phyloP scores from a whole-genome alignment of 2,113 vertebrate species.

The Heterotilapia buettikoferi region DNA sequence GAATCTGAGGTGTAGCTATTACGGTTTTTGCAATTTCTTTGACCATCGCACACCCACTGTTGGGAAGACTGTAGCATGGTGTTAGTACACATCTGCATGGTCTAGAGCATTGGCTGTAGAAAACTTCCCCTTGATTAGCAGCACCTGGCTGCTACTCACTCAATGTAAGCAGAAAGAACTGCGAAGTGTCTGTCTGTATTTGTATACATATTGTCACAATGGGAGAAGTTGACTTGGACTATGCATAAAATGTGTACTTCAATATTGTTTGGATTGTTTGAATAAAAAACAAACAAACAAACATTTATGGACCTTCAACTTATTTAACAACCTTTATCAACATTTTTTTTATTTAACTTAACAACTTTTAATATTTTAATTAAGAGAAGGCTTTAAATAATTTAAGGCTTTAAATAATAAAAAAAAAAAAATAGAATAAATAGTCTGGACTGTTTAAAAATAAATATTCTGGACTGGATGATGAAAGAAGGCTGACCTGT shows the following conservation, averaged over 20 bases:
- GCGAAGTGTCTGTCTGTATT: neutral
- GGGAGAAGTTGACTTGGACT: too few relatives aligned
- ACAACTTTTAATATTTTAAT: neutral
- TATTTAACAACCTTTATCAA: neutral
- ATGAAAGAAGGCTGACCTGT: constrained; percentile 70
- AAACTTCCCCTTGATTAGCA: neutral
- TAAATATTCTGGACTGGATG: neutral
- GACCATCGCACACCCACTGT: too few relatives aligned
- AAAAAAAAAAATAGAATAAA: neutral
- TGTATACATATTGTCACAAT: too few relatives aligned
- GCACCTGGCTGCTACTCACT: neutral
- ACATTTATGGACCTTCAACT: neutral
- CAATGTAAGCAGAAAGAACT: neutral
- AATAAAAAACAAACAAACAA: neutral
- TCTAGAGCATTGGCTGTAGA: neutral
- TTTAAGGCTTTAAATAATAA: neutral
- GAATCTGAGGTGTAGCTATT: too few relatives aligned
- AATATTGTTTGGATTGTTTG: neutral
- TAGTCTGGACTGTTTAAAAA: neutral
- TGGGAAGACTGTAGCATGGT: too few relatives aligned
- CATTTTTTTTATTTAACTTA: too few relatives aligned
- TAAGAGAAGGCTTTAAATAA: neutral
- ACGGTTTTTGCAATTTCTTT: too few relatives aligned
- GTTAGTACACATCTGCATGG: neutral
- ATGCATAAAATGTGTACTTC: neutral